Base-by-base conservation (phyloP, 2,888 invertebrate species). In the Zonitis immaculata region DNA sequence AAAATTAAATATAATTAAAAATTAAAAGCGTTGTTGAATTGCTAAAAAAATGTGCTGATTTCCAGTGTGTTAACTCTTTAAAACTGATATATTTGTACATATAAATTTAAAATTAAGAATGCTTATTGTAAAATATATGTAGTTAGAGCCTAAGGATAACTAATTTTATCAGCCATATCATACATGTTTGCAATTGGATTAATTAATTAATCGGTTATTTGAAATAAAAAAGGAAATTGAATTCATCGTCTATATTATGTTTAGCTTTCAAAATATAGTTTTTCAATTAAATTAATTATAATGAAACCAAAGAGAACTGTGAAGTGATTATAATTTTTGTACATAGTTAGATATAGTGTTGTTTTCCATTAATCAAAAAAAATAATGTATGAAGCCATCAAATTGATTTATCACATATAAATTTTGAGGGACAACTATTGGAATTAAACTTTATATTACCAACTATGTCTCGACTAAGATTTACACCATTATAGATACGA, bases 81-180 rank as follows among this genome's bases (percentile, higher is more conserved):
- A 51, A 52, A 57, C 52, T 43, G 51, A 62, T 59, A 62, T 60
- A 58, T 59, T 62, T 62, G 62, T 62, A 62, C 54, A 62, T 62
- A 56, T n/a, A n/a, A n/a, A 56, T 50, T 51, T 51, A 59, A 49
- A 51, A 55, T 51, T 39, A 39, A 59, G 49, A 48, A 62, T 53
- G 62, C 62, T 62, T 62, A 57, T 52, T 62, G 62, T 62, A 62
- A 59, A 59, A 61, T 62, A 62, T 49, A 62, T 62, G 62, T 62
- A 62, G 54, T 49, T 61, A 62, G 61, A 51, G 54, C 53, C 42
- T 52, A 54, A 55, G 22, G 51, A 50, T 12, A 51, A 51, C 45
- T 55, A 48, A 51, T 56, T 56, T 56, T 56, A 52, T 52, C 52
- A 49, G 49, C 56, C 52, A 47, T 52, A 55, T 51, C 46, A 49